phyloP scores from a whole-genome alignment of 2,797 vertebrate genomes.

The Scarus forsteni region DNA sequence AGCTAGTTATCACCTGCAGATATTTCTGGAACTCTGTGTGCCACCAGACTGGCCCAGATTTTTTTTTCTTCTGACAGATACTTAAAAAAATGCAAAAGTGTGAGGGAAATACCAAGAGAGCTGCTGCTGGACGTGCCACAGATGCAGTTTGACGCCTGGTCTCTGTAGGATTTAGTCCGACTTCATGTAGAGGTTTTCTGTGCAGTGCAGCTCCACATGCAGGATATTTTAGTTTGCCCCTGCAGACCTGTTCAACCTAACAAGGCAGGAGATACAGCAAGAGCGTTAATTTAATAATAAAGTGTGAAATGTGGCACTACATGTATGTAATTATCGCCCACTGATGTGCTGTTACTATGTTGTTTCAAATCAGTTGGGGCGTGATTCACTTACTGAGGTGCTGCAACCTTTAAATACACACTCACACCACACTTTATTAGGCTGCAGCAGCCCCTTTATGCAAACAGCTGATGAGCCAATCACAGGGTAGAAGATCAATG shows the following conservation, averaged over 20 bases:
- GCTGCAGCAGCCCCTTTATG: too few species aligned
- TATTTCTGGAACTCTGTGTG: constrained; percentile 67
- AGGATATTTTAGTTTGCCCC: constrained; percentile 9
- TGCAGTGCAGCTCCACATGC: not conserved
- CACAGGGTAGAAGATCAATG: too few species aligned
- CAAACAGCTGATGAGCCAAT: too few species aligned
- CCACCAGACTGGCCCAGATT: constrained; percentile 48
- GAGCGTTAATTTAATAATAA: constrained; percentile 24
- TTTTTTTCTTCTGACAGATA: constrained; percentile 19
- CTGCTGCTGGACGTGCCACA: constrained; percentile 36
- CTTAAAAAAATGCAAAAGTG: constrained; percentile 59
- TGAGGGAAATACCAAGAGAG: constrained; percentile 66
- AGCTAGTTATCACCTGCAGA: constrained; percentile 75
- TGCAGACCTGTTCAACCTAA: constrained; percentile 11
- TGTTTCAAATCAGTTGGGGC: too few species aligned
- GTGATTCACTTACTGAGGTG: too few species aligned
- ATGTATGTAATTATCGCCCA: constrained; percentile 10
- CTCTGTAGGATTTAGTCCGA: constrained; percentile 37
- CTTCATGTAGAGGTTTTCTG: constrained; percentile 38
- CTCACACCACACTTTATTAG: too few species aligned
- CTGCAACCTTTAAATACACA: too few species aligned
- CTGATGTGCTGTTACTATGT: not conserved
- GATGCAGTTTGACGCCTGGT: constrained; percentile 29
- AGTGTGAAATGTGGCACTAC: not conserved
- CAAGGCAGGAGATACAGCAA: constrained; percentile 18